phyloP scores from a whole-genome alignment of 2,113 vertebrate species.

The Phoxinus phoxinus region DNA sequence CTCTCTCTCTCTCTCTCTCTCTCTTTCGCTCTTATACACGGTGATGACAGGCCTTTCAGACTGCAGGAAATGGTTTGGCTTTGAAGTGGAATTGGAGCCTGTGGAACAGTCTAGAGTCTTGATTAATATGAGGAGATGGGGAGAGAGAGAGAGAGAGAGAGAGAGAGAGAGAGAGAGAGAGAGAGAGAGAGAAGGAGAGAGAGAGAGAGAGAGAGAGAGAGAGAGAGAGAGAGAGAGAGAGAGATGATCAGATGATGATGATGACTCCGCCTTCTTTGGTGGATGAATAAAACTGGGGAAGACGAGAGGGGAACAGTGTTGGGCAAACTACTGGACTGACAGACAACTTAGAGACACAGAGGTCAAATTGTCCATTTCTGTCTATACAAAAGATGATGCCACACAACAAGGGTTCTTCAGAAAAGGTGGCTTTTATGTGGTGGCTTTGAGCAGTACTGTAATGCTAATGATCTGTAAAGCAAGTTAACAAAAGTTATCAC shows the following conservation, averaged over 20 bases:
- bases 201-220: constrained; percentile 50
- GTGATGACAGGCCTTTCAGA: constrained; percentile 75
- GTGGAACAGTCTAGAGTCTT: constrained; percentile 72
- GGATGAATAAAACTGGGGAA: constrained; percentile 21
- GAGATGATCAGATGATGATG: no score
- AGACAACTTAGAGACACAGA: constrained; percentile 1
- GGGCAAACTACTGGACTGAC: not conserved
- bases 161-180: constrained; percentile 50
- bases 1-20: constrained; percentile 53
- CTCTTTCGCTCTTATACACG: constrained; percentile 46
- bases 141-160: constrained; percentile 57
- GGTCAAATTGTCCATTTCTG: not conserved
- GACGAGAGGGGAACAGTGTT: constrained; percentile 7
- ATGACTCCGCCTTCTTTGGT: constrained; percentile 17
- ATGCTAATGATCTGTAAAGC: not conserved
- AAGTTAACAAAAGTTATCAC: not conserved
- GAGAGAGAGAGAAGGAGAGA: constrained; percentile 38
- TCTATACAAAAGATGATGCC: not conserved
- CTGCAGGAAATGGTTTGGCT: constrained; percentile 71
- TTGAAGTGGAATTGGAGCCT: constrained; percentile 78
- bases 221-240: constrained; percentile 56
- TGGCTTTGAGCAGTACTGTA: not conserved
- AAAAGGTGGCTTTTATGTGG: not conserved
- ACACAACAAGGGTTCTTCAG: not conserved
- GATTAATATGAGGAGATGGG: constrained; percentile 67